Evolutionary conservation across 2,888 invertebrate genomes (phyloP), one percentile per base, ranked within the genome.

Genomic region (Stegophylla sp.): DNA sequence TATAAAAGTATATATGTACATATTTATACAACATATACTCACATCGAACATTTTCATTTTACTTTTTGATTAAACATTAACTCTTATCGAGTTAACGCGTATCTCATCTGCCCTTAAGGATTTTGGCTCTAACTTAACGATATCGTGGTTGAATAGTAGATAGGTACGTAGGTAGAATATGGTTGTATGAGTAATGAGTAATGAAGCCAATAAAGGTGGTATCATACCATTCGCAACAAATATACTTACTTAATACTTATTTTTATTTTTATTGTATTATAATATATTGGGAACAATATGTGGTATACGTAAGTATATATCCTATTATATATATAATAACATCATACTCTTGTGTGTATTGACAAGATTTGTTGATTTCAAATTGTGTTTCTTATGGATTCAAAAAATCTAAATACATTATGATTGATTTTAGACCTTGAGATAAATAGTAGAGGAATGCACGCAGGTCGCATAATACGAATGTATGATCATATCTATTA

Each of bases 381-480:
- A 69, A 51, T 69, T 20, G 48, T 69, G 48, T 69, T 34, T 3
- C 28, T 13, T 66, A n/a, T 4, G 28, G 28, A 26, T 48, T 10
- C n/a, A 5, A 34, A n/a, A 41, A 12, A 2, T n/a, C 20, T 9
- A 41, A 41, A 71, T 56, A 34, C 17, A 23, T 41, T 15, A 56
- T 34, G 12, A 71, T 71, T 56, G 20, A 20, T 41, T 71, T n/a
- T 3, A 53, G 41, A 56, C 71, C 71, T 71, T 71, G 71, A 43
- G 69, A 20, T 4, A 61, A 3, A 15, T 13, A 3, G 10, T 41
- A 17, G 53, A 51, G 34, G 28, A 51, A 69, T 12, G 51, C n/a
- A n/a, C n/a, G n/a, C n/a, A n/a, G n/a, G n/a, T n/a, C n/a, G n/a
- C 2, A 20, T 13, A 69, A 15, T 28, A 34, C 17, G 45, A 1